Evolutionary conservation across 2,797 vertebrate species (phyloP), one percentile per base, ranked within the genome.

Genomic region (Acipenser ruthenus): DNA sequence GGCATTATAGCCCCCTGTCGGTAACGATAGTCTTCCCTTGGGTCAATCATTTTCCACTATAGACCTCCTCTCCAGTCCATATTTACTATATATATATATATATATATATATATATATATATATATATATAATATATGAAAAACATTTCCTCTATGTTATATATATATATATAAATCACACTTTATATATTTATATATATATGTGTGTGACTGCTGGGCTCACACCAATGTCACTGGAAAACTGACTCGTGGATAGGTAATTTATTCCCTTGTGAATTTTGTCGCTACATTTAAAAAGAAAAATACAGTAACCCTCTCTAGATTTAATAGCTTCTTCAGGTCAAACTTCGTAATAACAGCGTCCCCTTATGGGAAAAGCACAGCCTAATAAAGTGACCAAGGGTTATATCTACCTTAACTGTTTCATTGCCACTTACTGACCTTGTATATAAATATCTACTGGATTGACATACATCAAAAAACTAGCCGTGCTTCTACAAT

Each of bases 241-340:
- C 78, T 72, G 77, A 70, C 70, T 73, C 74, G 76, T 70, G 68
- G 12, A 69, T 37, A 37, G 78, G 79, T 83, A 81, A 84, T 80
- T 77, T 75, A 76, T 74, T 83, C 78, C 55, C 13, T 13, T 10
- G 55, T 58, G 55, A 58, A 11, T 58, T n/a, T 13, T 12, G 79
- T 73, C 73, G 70, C 76, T 70, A 67, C 71, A 71, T 71, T 77
- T 82, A 37, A 2, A 37, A 68, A 79, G 78, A 80, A 78, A 73
- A 71, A 72, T 48, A 61, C 8, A 49, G 59, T 23, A 70, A 67
- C 23, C 23, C 4, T 23, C 61, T 13, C 7, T 66, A 78, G 73
- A 82, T 86, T 79, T 82, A 84, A 82, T 82, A 84, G 78, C 76
- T 73, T 80, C 71, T 71, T 67, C 79, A 84, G 84, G 84, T 85